Base-by-base conservation (phyloP, 2,888 invertebrate genomes). In the Panopea generosa region DNA sequence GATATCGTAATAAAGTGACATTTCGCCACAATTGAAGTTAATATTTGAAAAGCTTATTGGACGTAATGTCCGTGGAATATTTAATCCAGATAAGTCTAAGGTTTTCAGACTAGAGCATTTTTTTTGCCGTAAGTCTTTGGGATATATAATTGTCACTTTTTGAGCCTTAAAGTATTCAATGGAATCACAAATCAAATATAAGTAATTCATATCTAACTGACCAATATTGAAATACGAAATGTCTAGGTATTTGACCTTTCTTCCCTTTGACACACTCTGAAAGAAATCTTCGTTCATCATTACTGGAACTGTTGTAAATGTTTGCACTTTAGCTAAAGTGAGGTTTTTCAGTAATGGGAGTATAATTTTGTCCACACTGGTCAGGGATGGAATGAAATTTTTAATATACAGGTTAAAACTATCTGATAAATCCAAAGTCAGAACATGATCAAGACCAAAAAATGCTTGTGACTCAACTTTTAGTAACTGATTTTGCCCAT, bases 181-280 rank as follows among this genome's bases (percentile, higher is more conserved):
- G 18, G 29, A 18, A 20, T 38, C 56, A 56, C 56, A 56, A n/a
- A 56, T n/a, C 14, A 9, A 16, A 29, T 18, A 18, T 9, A 53
- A 24, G 7, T 9, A 24, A 6, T 29, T 29, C 27, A 29, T 9
- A 27, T 56, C 56, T 16, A 27, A 38, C 24, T 33, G 33, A 33
- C 33, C 24, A 24, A 49, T n/a, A 24, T 49, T 22, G 11, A 49
- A 14, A 24, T 49, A 9, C 18, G 49, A n/a, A n/a, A 49, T 11
- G 18, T 49, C 49, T n/a, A 49, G 18, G 18, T 49, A 49, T 49
- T 49, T n/a, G 11, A 49, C 18, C 18, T 49, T 24, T 49, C 49
- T 49, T 14, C 24, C 33, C 4, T 33, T 49, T 18, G 18, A n/a
- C n/a, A 49, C 11, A 11, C 11, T 18, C 11, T 14, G 11, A n/a